Conservation (phyloP, 2,888 invertebrate genomes). For the Luperina nickerlii region DNA sequence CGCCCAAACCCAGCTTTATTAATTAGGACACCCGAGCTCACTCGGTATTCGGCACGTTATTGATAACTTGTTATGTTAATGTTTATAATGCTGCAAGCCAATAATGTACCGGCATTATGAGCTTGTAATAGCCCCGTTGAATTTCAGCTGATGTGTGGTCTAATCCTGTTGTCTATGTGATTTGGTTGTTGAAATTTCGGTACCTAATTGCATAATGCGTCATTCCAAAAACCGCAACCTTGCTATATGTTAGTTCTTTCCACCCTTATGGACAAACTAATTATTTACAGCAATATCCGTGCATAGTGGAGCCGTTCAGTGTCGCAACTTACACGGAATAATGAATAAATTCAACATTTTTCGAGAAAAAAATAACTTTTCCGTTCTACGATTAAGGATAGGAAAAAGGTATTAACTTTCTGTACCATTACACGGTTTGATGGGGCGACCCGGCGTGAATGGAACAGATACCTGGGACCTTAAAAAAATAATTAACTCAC, state of each 20-base stretch:
- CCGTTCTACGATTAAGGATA: conserved; percentile 45
- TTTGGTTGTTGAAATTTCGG: background rate
- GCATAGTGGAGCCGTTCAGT: conserved; percentile 17
- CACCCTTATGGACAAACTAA: no score
- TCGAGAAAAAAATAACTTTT: conserved; percentile 34
- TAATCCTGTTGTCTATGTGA: background rate
- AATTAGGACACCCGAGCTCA: conserved; percentile 33
- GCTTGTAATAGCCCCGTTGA: no score
- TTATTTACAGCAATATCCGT: conserved; percentile 16
- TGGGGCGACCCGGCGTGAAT: conserved; percentile 63
- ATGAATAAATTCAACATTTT: conserved; percentile 59
- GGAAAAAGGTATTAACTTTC: conserved; percentile 70
- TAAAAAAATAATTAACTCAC: conserved; percentile 56
- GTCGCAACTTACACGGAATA: conserved; percentile 43
- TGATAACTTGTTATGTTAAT: conserved; percentile 13
- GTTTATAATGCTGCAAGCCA: background rate
- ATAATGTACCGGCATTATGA: background rate
- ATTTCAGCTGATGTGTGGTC: background rate
- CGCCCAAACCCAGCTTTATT: conserved; percentile 45
- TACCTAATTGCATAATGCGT: no score
- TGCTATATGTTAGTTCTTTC: background rate
- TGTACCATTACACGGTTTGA: conserved; percentile 70
- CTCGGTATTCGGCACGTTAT: conserved; percentile 16
- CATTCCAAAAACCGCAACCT: no score
- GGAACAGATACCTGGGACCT: conserved; percentile 31